Evolutionary conservation across 2,888 invertebrate genomes (phyloP).

Genomic region (Hemicrepidius hirtus): DNA sequence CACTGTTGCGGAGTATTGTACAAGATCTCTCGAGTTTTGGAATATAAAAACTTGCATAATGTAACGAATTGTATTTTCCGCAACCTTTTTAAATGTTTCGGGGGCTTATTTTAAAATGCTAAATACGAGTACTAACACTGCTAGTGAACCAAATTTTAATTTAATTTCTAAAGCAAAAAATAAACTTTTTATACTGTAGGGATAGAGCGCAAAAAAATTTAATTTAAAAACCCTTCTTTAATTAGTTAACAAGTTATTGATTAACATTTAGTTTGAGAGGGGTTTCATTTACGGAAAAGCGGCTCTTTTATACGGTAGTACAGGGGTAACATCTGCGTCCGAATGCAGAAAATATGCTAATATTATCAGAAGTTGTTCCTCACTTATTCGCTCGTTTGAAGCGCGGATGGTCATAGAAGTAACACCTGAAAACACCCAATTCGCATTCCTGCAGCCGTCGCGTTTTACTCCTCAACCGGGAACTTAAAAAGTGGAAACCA

Average conservation of each 20-base stretch:
- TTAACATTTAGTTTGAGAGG: constrained; percentile 32
- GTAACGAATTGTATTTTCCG: constrained; percentile 25
- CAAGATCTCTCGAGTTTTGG: constrained; percentile 14
- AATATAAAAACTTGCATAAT: constrained; percentile 42
- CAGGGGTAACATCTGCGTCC: constrained; percentile 60
- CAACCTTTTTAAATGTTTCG: constrained; percentile 20
- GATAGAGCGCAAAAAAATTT: constrained; percentile 19
- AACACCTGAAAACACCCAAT: constrained; percentile 66
- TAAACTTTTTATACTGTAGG: not conserved
- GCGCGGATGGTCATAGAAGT: constrained; percentile 62
- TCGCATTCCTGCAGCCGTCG: constrained; percentile 58
- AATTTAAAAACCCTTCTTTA: constrained; percentile 26
- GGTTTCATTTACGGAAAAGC: constrained; percentile 35
- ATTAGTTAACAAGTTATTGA: constrained; percentile 36
- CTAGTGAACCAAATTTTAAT: not conserved
- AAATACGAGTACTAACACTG: not conserved
- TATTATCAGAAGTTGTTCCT: constrained; percentile 65
- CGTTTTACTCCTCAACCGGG: constrained; percentile 47
- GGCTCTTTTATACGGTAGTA: constrained; percentile 44
- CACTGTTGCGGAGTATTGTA: constrained; percentile 34
- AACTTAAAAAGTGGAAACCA: constrained; percentile 53
- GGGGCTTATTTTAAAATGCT: constrained; percentile 1
- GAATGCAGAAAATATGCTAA: constrained; percentile 66
- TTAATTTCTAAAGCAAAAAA: not conserved
- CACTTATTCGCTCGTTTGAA: constrained; percentile 63